Base-by-base conservation (phyloP, 1,140 invertebrate species). In the Heterodera carotae region DNA sequence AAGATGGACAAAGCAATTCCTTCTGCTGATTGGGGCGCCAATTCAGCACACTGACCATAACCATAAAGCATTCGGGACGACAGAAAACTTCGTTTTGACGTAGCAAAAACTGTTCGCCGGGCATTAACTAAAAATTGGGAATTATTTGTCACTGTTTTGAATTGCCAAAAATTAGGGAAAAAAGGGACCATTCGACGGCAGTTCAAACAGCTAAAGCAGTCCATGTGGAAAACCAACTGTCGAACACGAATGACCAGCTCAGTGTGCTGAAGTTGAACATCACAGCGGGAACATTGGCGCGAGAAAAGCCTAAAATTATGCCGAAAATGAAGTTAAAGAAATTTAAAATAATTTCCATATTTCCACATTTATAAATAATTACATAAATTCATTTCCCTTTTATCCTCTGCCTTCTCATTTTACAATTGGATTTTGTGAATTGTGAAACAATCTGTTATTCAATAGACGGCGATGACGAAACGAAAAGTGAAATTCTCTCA, bases 221-320 rank as follows among this genome's bases (percentile, higher is more conserved):
- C 64, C 48, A 77, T 1, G 66, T 77, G 76, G 67, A 77, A 77
- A 15, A 77, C 29, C 43, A 77, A 71, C 22, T 69, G 66, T 10
- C 69, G 71, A n/a, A 69, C 76, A 7, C 59, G 53, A 70, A 77
- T 76, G 12, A 75, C 31, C 76, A 77, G 59, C 22, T 77, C 76
- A 39, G 64, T 62, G 15, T 18, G 76, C 6, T 34, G n/a, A 27
- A 69, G 66, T 7, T 69, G 67, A 15, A 77, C 70, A 31, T 69
- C 29, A 31, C 76, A 77, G 29, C 69, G 64, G 27, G 29, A 22
- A 27, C 76, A 77, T 27, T 48, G 76, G 59, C 48, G 48, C 27
- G 33, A 60, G 4, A 75, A 64, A 5, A 64, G 59, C 6, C 76
- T 75, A 22, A 8, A 77, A 43, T 43, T 43, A 43, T 8, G 12